Evolutionary conservation across 2,113 vertebrate genomes (phyloP), one percentile per base, ranked within the genome.

Genomic region (Otis tarda): DNA sequence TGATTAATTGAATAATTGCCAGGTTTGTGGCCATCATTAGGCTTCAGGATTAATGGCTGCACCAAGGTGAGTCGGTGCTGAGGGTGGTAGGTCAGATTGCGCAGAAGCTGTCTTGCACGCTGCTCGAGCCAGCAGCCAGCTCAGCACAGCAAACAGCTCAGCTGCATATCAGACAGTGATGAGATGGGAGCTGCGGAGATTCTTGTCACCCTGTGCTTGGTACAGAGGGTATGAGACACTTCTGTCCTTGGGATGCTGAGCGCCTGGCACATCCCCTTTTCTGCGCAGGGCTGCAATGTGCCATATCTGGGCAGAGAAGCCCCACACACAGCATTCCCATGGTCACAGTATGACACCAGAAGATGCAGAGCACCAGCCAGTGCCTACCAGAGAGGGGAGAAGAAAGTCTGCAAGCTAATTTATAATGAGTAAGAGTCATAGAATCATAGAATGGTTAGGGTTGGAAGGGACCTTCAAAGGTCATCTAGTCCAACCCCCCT

Each of bases 251-350:
- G n/a, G 52, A 55, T 2, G 3, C n/a, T 24, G 64, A 60, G 7
- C 1, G 1, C 17, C 49, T 45, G 30, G 14, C 37, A 18, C 4
- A 1, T 85, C 25, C 50, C 25, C 21, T 49, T 78, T 56, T 28
- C 55, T 76, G 53, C 3, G 5, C 45, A 81, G 63, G 53, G 80
- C 53, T 84, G 84, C 22, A 7, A 1, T n/a, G 41, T 67, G 43
- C 43, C 4, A 2, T 47, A 33, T 19, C 19, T 30, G 52, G 28
- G 61, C 52, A 55, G 14, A 28, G 77, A 7, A 83, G 5, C 37
- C 35, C 47, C 41, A 30, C 0, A 0, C 9, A 47, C 39, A 49
- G 41, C 0, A 0, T 37, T 57, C 7, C 53, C 7, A 1, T 39
- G 39, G 71, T 35, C 83, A 73, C 57, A 47, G 1, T 19, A 8